Conservation (phyloP, 2,797 vertebrate species). For the Neoniphon sammara region DNA sequence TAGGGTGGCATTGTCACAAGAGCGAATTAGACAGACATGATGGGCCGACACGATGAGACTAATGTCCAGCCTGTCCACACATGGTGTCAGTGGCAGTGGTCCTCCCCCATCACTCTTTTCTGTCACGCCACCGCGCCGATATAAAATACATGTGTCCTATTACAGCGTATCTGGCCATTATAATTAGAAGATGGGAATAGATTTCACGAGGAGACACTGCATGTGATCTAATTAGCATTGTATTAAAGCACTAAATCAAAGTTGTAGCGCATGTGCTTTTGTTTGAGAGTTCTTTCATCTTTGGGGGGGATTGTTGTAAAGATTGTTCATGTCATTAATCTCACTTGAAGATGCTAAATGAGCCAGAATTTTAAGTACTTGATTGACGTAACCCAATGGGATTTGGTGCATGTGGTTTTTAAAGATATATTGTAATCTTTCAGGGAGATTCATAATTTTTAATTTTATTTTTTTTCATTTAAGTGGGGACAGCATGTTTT, state of each 20-base stretch:
- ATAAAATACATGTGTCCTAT: conserved; percentile 70
- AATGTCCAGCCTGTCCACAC: conserved; percentile 34
- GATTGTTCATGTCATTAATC: conserved; percentile 82
- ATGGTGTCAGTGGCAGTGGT: conserved; percentile 23
- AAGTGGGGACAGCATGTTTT: conserved; percentile 21
- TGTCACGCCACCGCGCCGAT: conserved; percentile 66
- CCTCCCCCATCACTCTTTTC: conserved; percentile 31
- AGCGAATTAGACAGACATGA: conserved; percentile 37
- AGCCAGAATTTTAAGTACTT: conserved; percentile 76
- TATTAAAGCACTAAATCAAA: conserved; percentile 84
- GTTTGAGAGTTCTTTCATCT: conserved; percentile 83
- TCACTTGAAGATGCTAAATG: conserved; percentile 78
- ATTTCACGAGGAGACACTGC: conserved; percentile 77
- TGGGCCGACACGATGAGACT: conserved; percentile 16
- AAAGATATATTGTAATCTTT: conserved; percentile 54
- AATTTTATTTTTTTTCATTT: background rate
- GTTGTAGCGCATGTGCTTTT: conserved; percentile 80
- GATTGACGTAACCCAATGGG: conserved; percentile 69
- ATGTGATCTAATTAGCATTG: conserved; percentile 84
- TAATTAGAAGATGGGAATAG: conserved; percentile 79
- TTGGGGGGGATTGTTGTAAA: conserved; percentile 78
- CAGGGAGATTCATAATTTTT: background rate
- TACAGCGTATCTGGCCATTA: conserved; percentile 74
- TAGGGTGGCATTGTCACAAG: conserved; percentile 28
- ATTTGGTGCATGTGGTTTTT: conserved; percentile 49